Conservation (phyloP, 2,888 invertebrate species). For the Aporophyla nigra region DNA sequence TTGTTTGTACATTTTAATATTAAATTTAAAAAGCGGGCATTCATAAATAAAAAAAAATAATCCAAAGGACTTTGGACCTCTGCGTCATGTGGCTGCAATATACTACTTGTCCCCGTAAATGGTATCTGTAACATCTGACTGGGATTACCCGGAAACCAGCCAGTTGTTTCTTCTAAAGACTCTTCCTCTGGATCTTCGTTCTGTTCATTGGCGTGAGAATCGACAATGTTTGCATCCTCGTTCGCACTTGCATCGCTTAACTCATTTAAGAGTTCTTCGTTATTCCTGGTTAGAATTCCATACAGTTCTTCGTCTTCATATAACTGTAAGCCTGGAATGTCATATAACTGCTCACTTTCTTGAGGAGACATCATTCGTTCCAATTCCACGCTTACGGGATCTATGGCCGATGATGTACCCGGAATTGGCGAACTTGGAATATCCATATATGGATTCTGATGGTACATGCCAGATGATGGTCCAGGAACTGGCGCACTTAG, state of each 20-base stretch:
- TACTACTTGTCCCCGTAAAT: constrained; percentile 60
- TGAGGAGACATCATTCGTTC: constrained; percentile 56
- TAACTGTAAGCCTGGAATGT: constrained; percentile 52
- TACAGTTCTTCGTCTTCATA: constrained; percentile 53
- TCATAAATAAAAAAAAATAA: constrained; percentile 57
- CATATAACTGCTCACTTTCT: constrained; percentile 52
- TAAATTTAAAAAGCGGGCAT: constrained; percentile 52
- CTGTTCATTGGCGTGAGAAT: no score
- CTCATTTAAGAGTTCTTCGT: constrained; percentile 34
- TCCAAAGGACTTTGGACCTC: constrained; percentile 53
- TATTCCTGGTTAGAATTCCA: constrained; percentile 51
- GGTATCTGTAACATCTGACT: constrained; percentile 52
- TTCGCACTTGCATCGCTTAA: constrained; percentile 43
- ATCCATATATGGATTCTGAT: constrained; percentile 55
- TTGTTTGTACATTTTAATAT: constrained; percentile 59
- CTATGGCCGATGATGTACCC: constrained; percentile 55
- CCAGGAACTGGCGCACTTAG: constrained; percentile 49
- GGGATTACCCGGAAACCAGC: constrained; percentile 60
- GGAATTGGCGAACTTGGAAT: constrained; percentile 56
- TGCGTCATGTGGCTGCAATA: constrained; percentile 60
- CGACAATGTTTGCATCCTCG: constrained; percentile 51
- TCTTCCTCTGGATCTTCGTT: no score
- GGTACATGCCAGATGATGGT: constrained; percentile 51
- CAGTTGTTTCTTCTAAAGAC: constrained; percentile 49
- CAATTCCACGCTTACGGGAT: constrained; percentile 54